Evolutionary conservation across 2,888 invertebrate genomes (phyloP).

Genomic region (Diachrysia chrysitis): DNA sequence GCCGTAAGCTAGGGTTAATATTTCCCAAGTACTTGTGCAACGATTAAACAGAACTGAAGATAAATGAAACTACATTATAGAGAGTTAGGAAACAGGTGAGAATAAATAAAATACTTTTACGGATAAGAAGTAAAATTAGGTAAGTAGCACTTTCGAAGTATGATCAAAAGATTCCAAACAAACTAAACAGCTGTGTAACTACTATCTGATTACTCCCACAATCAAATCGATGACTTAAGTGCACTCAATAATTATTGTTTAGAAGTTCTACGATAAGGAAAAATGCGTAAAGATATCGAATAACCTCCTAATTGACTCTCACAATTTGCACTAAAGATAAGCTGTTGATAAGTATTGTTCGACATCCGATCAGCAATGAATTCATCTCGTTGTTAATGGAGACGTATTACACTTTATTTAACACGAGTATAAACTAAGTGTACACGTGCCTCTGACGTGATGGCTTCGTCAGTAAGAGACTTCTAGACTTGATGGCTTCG

Average conservation of each 20-base stretch:
- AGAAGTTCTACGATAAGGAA: constrained; percentile 26
- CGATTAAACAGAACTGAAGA: no score
- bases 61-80: no score
- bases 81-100: no score
- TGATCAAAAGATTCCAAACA: neutral
- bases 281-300: constrained; percentile 23
- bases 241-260: constrained; percentile 20
- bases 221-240: constrained; percentile 5
- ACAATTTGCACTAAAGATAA: constrained; percentile 45
- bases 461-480: neutral
- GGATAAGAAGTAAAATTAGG: no score
- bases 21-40: neutral
- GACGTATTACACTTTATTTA: constrained; percentile 10
- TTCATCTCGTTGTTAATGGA: neutral
- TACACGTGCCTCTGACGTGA: constrained; percentile 14
- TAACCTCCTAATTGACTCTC: constrained; percentile 27
- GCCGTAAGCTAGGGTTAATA: neutral
- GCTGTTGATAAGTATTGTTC: constrained; percentile 14
- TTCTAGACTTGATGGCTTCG: neutral
- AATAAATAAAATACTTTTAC: no score
- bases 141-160: no score
- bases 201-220: neutral
- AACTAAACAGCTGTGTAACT: neutral
- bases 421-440: constrained; percentile 16
- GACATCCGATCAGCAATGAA: constrained; percentile 10